Base-by-base conservation (phyloP, 2,113 vertebrate species). In the Syngnathoides biaculeatus region DNA sequence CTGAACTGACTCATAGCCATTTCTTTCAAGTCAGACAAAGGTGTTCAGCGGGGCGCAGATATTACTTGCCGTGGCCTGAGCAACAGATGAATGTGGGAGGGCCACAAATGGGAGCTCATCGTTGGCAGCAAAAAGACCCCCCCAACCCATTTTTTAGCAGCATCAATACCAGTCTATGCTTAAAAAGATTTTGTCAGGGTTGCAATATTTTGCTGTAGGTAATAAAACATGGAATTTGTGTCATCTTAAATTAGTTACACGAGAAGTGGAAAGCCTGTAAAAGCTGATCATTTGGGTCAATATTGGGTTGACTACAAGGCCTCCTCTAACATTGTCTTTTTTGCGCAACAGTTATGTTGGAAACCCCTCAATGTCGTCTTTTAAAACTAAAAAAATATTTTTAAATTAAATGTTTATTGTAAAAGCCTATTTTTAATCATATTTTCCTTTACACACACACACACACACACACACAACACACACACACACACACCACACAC, bases 21-120 rank as follows among this genome's bases (percentile, higher is more conserved):
- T 70, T 64, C 80, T 87, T 86, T 87, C 78, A 79, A 65, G 53
- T 61, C 77, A 81, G 80, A 84, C 81, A 85, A 86, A 81, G 71
- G 64, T 82, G 82, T 78, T 74, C 84, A 81, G 77, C 58, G 64
- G 82, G 74, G 84, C 86, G 82, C 58, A 72, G 72, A 77, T 73
- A 84, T 75, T 79, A 75, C 80, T 87, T 81, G 83, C 79, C 76
- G 84, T 66, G 79, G 69, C 74, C 83, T 73, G 75, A 56, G 78
- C 74, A 68, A 70, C 79, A 82, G 86, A 88, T 86, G 66, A 81
- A 87, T 58, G 77, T 85, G 77, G 76, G 78, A 84, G 77, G 79
- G 66, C 81, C 74, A 73, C 59, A 83, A 71, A 84, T 67, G 65
- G 83, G 57, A 67, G 66, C 58, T 75, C 61, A 71, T 17, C 42